Conservation (phyloP, 1,140 invertebrate genomes). For the Phocides pigmalion region DNA sequence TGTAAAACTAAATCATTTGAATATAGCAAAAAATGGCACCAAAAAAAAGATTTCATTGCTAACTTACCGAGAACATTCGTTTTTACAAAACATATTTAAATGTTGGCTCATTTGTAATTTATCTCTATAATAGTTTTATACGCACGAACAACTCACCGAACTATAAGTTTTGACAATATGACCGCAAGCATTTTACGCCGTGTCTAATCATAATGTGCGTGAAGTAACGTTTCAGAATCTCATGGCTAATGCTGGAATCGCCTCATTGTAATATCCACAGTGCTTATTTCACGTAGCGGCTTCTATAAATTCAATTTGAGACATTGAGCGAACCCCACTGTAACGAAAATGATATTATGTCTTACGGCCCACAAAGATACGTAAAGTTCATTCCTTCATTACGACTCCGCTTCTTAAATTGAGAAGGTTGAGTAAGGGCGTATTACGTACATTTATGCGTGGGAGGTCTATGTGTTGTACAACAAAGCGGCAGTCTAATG, state of each 20-base stretch:
- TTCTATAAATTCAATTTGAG: conserved; percentile 19
- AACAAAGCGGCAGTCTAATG: conserved; percentile 52
- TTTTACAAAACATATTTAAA: conserved; percentile 17
- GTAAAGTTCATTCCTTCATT: conserved; percentile 14
- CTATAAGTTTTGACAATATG: conserved; percentile 43
- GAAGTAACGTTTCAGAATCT: conserved; percentile 38
- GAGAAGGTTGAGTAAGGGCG: conserved; percentile 18
- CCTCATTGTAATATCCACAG: conserved; percentile 8
- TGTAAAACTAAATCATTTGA: too few species aligned
- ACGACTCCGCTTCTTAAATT: conserved; percentile 18
- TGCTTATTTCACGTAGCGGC: conserved; percentile 11
- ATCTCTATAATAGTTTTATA: conserved; percentile 38
- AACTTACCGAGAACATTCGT: conserved; percentile 3
- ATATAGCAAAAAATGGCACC: neutral
- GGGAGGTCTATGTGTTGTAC: conserved; percentile 40
- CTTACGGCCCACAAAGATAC: neutral
- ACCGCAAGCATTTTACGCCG: conserved; percentile 52
- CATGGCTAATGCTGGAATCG: conserved; percentile 24
- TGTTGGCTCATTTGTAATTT: conserved; percentile 23
- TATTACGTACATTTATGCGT: conserved; percentile 41
- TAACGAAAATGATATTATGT: conserved; percentile 6
- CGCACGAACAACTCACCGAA: conserved; percentile 47
- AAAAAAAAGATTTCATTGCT: conserved; percentile 2
- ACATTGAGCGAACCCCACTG: neutral
- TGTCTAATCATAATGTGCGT: conserved; percentile 57